Percentiles rank a stretch among this genome's conserved stretches.
Evolutionary conservation across 2,888 invertebrate species (phyloP).

Genomic region (Podabrus alpinus): DNA sequence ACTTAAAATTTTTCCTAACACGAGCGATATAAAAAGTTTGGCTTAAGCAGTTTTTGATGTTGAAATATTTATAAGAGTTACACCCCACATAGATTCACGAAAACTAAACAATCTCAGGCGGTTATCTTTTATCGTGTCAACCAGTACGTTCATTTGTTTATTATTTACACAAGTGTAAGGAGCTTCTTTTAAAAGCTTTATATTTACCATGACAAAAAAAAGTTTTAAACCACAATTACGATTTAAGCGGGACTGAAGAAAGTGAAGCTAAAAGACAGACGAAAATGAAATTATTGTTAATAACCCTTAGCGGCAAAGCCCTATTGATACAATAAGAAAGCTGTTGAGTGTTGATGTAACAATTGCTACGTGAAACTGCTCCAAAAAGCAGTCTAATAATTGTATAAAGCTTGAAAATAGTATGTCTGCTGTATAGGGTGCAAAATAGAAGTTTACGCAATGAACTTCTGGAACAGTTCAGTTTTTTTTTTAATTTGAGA

Average conservation of each 20-base stretch:
- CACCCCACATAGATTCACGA: background rate
- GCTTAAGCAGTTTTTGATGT: background rate
- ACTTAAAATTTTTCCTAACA: background rate
- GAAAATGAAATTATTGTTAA: background rate
- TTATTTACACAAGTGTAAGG: background rate
- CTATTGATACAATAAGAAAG: background rate
- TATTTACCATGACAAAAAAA: background rate
- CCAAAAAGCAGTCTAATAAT: background rate
- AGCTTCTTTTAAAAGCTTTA: background rate
- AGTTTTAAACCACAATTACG: background rate
- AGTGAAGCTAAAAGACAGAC: background rate
- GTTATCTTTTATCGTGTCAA: background rate
- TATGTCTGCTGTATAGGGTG: too few species aligned
- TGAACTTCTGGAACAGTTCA: background rate
- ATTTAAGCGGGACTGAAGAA: background rate
- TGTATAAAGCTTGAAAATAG: background rate
- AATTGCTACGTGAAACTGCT: background rate
- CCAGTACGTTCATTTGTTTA: background rate
- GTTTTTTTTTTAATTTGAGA: background rate
- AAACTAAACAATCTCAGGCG: background rate
- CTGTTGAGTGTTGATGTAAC: background rate
- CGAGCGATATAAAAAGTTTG: background rate
- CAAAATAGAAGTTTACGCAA: background rate
- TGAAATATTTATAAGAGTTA: background rate
- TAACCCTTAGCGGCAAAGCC: background rate